Base-by-base conservation (phyloP, 92 coral and sea anemone genomes). In the Porites evermanni region DNA sequence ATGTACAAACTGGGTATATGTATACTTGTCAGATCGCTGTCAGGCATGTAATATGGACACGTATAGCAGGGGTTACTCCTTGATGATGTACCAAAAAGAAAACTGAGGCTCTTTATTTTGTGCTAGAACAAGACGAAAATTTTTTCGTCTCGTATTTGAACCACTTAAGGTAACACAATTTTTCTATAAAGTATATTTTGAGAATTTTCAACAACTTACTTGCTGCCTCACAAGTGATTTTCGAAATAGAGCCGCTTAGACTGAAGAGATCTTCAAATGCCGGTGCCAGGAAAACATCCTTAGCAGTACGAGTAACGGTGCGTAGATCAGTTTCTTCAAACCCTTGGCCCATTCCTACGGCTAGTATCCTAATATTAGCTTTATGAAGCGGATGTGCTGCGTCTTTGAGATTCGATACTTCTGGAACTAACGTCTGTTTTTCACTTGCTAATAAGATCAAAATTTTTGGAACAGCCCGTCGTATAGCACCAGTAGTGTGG, bases 361-460 rank as follows among this genome's bases (percentile, higher is more conserved):
- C 91, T 24, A 76, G 59, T 7, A 93, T 68, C 70, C 77, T 77
- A 21, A 91, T 93, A 9, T 85, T 88, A 16, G 79, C 88, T 67
- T 89, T 75, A 44, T 91, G 88, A 7, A 97, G 82, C 59, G 94
- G 92, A 63, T 88, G 79, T 13, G 89, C 94, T 0, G 99, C 96
- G 20, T 85, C 84, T 13, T 70, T 82, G 18, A 94, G 92, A 51
- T 74, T 84, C 17, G 75, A 21, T 19, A 56, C 76, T 32, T 91
- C 88, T 16, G 83, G 84, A 21, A 91, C 98, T 1, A 64, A 72
- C 11, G 97, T 85, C 53, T 95, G 96, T n/a, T 92, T 88, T 53
- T 95, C 97, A 73, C 89, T 94, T 12, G 98, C 92, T 58, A 97
- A 70, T 52, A 97, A 81, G 50, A 97, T 84, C 70, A 97, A 75